Conservation (phyloP, 1,140 invertebrate genomes). For the Lepidotrigona ventralis region DNA sequence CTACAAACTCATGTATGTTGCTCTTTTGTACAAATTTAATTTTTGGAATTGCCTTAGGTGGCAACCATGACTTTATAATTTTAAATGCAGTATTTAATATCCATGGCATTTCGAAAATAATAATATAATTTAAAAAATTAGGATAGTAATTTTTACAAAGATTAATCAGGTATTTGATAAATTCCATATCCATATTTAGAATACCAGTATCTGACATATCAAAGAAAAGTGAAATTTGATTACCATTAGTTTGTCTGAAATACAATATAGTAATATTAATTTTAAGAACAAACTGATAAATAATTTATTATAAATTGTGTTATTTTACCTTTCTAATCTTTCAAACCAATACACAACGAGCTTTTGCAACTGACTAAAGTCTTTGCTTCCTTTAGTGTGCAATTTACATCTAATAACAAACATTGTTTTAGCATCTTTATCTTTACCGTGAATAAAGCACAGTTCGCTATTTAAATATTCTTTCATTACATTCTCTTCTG, state of each 20-base stretch:
- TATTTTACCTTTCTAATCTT: slow-evolving; percentile 85
- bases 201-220: slow-evolving; percentile 93
- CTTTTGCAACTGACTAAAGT: slow-evolving; percentile 88
- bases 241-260: slow-evolving; percentile 85
- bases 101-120: slow-evolving; percentile 98
- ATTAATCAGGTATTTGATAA: slow-evolving; percentile 91
- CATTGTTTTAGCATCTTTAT: slow-evolving; percentile 89
- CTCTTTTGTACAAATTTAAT: slow-evolving; percentile 93
- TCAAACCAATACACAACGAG: slow-evolving; percentile 95
- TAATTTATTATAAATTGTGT: not conserved
- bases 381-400: slow-evolving; percentile 87
- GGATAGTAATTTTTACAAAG: slow-evolving; percentile 96
- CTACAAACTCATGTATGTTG: slow-evolving; percentile 88
- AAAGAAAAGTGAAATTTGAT: slow-evolving; percentile 92
- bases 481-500: slow-evolving; percentile 84
- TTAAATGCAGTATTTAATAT: slow-evolving; percentile 95
- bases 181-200: slow-evolving; percentile 93
- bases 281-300: not conserved
- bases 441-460: slow-evolving; percentile 87
- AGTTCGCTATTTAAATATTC: slow-evolving; percentile 89
- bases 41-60: slow-evolving; percentile 92
- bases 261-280: not conserved
- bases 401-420: slow-evolving; percentile 89
- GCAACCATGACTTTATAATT: slow-evolving; percentile 93
- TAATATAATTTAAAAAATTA: slow-evolving; percentile 93